Percentiles rank a stretch among this genome's conserved stretches.
phyloP scores from a whole-genome alignment of 2,888 invertebrate species.

The Ormyrus pomaceus region DNA sequence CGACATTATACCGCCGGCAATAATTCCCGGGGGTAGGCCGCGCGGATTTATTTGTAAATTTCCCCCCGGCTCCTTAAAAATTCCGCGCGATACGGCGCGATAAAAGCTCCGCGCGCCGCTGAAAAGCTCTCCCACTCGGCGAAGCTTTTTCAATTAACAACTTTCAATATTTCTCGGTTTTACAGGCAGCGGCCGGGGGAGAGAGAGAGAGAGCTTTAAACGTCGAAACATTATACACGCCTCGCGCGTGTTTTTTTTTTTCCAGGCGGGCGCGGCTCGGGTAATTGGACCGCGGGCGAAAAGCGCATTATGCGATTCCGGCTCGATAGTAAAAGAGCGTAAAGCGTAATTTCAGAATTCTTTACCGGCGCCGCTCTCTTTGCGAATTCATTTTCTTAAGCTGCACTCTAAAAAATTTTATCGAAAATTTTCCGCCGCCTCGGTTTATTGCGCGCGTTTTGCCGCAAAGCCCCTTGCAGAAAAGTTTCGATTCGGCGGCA shows the following conservation, averaged over 20 bases:
- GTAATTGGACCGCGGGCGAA: conserved; percentile 14
- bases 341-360: conserved; percentile 10
- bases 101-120: too few species aligned
- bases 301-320: background rate
- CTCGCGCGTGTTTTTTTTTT: background rate
- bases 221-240: conserved; percentile 6
- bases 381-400: conserved; percentile 12
- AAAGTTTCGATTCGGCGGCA: background rate
- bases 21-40: background rate
- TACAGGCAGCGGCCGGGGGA: too few species aligned
- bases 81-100: too few species aligned
- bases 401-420: background rate
- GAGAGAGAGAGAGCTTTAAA: background rate
- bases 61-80: background rate
- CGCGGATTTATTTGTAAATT: background rate
- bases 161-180: background rate
- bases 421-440: background rate
- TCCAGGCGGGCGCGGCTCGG: background rate
- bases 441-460: background rate
- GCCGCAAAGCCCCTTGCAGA: background rate
- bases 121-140: background rate
- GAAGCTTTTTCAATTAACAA: conserved; percentile 4
- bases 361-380: background rate
- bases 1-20: background rate
- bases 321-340: background rate